phyloP scores from a whole-genome alignment of 2,113 vertebrate species.

The Macaca fascicularis region DNA sequence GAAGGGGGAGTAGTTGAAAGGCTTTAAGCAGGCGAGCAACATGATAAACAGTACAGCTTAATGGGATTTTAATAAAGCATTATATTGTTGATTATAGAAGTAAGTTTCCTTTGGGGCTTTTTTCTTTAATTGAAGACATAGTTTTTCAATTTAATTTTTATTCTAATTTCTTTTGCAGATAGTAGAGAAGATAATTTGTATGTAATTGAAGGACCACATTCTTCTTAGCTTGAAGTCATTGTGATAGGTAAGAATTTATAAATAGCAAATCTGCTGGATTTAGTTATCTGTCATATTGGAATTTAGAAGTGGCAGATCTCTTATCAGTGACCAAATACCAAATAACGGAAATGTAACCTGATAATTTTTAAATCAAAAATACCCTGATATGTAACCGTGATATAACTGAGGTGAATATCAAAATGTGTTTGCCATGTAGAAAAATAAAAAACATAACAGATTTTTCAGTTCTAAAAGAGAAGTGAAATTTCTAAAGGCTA shows the following conservation, averaged over 20 bases:
- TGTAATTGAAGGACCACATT: background rate
- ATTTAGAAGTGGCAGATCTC: background rate
- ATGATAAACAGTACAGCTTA: background rate
- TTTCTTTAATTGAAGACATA: conserved; percentile 7
- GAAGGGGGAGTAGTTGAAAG: background rate
- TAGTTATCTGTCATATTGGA: background rate
- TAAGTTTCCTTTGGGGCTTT: background rate
- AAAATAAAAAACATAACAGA: background rate
- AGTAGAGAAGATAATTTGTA: conserved; percentile 32
- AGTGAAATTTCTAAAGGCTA: background rate
- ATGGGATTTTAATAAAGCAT: conserved; percentile 29
- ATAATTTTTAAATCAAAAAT: conserved; percentile 40
- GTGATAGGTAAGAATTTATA: conserved; percentile 36
- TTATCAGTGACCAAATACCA: conserved; percentile 7
- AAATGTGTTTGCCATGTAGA: background rate
- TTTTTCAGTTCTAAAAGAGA: background rate
- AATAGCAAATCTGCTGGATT: conserved; percentile 14
- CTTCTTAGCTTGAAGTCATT: background rate
- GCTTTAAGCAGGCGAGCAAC: background rate
- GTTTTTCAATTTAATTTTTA: conserved; percentile 51
- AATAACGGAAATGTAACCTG: background rate
- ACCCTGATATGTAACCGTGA: background rate
- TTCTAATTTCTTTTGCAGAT: conserved; percentile 28
- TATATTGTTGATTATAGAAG: background rate
- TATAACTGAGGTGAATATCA: background rate